Percentiles rank a stretch among this genome's conserved stretches.
These are phyloP conservation scores for Atherix ibis DNA, from an alignment of 2,888 invertebrate genomes.

Conservation along the genomic window DNA sequence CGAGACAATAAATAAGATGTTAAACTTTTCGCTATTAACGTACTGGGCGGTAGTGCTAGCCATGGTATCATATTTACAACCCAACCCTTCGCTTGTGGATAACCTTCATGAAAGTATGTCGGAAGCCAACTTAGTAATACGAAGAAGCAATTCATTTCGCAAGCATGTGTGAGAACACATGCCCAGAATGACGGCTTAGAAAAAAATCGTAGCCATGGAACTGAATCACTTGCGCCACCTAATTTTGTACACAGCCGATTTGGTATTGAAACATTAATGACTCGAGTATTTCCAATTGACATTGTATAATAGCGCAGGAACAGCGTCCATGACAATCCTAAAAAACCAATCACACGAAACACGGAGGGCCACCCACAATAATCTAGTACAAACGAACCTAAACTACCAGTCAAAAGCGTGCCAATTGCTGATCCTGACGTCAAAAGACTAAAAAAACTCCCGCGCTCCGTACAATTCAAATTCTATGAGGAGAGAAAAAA, in stretches of 20 bases:
- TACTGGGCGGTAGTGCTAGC: constrained; percentile 45
- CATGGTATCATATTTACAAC: constrained; percentile 58
- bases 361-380: constrained; percentile 48
- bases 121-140: constrained; percentile 57
- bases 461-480: constrained; percentile 44
- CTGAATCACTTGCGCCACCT: constrained; percentile 22
- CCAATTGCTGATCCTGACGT: constrained; percentile 46
- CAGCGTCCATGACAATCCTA: constrained; percentile 41
- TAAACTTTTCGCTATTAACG: constrained; percentile 44
- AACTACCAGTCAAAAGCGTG: constrained; percentile 46
- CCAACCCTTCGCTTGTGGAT: constrained; percentile 50
- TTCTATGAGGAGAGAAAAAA: constrained; percentile 25
- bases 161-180: constrained; percentile 52
- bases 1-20: constrained; percentile 40
- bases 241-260: constrained; percentile 28
- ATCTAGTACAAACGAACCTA: constrained; percentile 49
- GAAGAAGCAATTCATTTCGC: constrained; percentile 56
- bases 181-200: constrained; percentile 48
- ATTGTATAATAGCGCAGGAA: constrained; percentile 39
- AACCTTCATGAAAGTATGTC: constrained; percentile 55
- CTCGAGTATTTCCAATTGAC: constrained; percentile 26
- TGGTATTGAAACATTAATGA: constrained; percentile 30
- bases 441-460: constrained; percentile 48
- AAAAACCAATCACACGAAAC: constrained; percentile 44
- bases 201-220: constrained; percentile 46